Conservation (phyloP, 2,888 invertebrate species). For the Meandrusa payeni region DNA sequence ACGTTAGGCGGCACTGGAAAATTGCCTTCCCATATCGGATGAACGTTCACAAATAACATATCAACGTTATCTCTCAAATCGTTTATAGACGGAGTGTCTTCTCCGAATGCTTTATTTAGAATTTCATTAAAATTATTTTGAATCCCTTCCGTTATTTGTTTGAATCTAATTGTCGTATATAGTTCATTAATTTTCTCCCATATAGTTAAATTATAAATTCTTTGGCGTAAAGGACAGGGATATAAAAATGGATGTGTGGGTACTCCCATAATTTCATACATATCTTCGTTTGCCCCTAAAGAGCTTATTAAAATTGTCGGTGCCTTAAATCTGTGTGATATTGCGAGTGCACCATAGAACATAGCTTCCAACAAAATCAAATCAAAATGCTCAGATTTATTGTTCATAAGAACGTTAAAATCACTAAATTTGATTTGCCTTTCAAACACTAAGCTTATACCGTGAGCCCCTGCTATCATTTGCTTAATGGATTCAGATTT, state of each 20-base stretch:
- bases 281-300: slow-evolving; percentile 32
- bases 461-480: neutral
- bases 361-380: slow-evolving; percentile 46
- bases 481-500: neutral
- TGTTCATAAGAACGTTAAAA: neutral
- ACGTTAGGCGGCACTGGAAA: slow-evolving; percentile 41
- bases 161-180: too few species aligned
- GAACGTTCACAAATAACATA: slow-evolving; percentile 39
- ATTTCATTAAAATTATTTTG: neutral
- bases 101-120: neutral
- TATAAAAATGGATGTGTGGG: slow-evolving; percentile 27
- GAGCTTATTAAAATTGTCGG: slow-evolving; percentile 49
- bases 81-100: slow-evolving; percentile 29
- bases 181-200: slow-evolving; percentile 6
- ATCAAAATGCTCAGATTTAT: slow-evolving; percentile 35
- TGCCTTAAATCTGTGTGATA: slow-evolving; percentile 42
- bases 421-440: neutral
- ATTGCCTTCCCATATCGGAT: slow-evolving; percentile 41
- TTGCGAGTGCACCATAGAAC: slow-evolving; percentile 32
- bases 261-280: slow-evolving; percentile 33
- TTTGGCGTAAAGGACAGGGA: neutral
- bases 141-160: too few species aligned
- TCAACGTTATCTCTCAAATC: slow-evolving; percentile 38
- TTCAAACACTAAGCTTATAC: slow-evolving; percentile 3
- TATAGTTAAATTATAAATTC: slow-evolving; percentile 1